Evolutionary conservation across 2,888 invertebrate species (phyloP).

Genomic region (Sarcophaga rosellei): DNA sequence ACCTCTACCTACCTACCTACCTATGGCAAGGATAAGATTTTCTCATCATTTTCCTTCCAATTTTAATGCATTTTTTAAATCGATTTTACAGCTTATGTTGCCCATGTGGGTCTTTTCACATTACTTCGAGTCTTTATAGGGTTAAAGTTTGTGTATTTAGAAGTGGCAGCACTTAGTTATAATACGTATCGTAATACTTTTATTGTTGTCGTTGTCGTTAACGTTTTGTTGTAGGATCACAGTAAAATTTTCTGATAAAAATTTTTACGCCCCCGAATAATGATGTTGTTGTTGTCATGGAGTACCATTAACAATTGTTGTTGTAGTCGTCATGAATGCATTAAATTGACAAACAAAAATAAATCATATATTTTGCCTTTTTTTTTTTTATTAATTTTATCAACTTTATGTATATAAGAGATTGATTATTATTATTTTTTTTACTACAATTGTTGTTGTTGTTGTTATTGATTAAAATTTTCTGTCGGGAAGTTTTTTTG

Average conservation of each 20-base stretch:
- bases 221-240: neutral
- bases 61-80: too few relatives aligned
- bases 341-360: conserved; percentile 8
- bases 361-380: neutral
- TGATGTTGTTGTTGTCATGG: neutral
- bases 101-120: too few relatives aligned
- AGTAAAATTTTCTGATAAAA: conserved; percentile 5
- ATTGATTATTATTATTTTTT: conserved; percentile 9
- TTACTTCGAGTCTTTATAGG: neutral
- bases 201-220: neutral
- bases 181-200: neutral
- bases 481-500: neutral
- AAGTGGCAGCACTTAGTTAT: neutral
- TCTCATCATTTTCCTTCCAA: too few relatives aligned
- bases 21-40: too few relatives aligned
- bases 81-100: too few relatives aligned
- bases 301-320: neutral
- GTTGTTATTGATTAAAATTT: conserved; percentile 12
- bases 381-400: neutral
- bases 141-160: neutral
- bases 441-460: neutral
- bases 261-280: conserved; percentile 21
- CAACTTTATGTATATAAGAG: neutral
- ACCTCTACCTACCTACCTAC: too few relatives aligned
- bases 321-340: conserved; percentile 16